Base-by-base conservation (phyloP, 1,140 invertebrate genomes). In the Drosophila insularis region DNA sequence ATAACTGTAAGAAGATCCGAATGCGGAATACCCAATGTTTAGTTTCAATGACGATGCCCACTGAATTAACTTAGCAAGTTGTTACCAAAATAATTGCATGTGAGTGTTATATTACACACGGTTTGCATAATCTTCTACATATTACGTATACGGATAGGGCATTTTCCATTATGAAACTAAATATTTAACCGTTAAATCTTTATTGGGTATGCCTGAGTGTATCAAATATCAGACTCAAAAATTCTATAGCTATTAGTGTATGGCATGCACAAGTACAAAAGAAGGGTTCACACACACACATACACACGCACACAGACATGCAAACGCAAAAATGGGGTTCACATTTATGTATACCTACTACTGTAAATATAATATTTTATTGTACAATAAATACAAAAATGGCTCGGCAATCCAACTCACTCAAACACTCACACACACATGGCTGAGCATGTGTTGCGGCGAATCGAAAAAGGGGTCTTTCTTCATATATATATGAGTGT, bases 311-410 rank as follows among this genome's bases (percentile, higher is more conserved):
- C 58, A 68, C 8, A 62, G 32, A 63, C 23, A 35, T 35, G 39
- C 10, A 27, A 14, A 32, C 43, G 5, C 17, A 60, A 67, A 63
- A 74, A 53, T 58, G 60, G 66, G 63, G 60, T 40, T 65, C 60
- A 56, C 70, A 78, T 78, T 82, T 84, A 78, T 68, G 71, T 80
- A 74, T 72, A 84, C 43, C 43, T 37, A 37, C 43, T 50, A 50
- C 80, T 84, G 84, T 89, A 84, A 89, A 89, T 89, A 89, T 89
- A 80, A 89, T 89, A 89, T 89, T 89, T 89, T 89, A 89, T 89
- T 89, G 77, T 80, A 73, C 77, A 89, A 84, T 80, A 89, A 80
- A 84, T 72, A 89, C 53, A 80, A 69, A 72, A 72, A 69, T 74
- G 84, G 80, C 68, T 69, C 73, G 73, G 66, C 75, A 54, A 54